These are phyloP conservation scores for Pedicia rivosa DNA, from an alignment of 2,888 invertebrate species.

Conservation along the genomic window DNA sequence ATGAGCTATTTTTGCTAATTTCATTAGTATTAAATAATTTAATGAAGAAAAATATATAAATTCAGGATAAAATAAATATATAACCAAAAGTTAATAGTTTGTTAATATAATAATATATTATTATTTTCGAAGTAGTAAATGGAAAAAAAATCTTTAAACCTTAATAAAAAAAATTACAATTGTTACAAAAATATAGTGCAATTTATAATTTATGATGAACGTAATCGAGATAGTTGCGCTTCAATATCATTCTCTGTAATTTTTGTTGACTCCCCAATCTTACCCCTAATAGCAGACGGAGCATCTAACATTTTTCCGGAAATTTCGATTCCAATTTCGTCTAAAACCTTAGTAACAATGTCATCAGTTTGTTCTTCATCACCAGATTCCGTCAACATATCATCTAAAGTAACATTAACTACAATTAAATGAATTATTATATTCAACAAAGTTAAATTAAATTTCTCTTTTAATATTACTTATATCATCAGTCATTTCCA, in stretches of 20 bases:
- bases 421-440: constrained; percentile 7
- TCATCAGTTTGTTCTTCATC: constrained; percentile 82
- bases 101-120: no score
- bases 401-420: constrained; percentile 84
- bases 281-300: constrained; percentile 44
- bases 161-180: no score
- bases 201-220: constrained; percentile 28
- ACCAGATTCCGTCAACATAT: constrained; percentile 73
- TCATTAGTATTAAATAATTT: no score
- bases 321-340: constrained; percentile 92
- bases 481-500: constrained; percentile 95
- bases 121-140: no score
- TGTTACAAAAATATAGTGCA: no score
- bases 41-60: no score
- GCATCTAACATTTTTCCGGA: constrained; percentile 66
- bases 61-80: no score
- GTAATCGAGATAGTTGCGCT: constrained; percentile 50
- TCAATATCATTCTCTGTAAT: constrained; percentile 53
- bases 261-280: constrained; percentile 36
- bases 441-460: background rate
- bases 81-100: no score
- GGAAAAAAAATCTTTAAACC: no score
- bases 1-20: no score
- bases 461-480: constrained; percentile 53
- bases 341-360: constrained; percentile 80